Evolutionary conservation across 2,797 vertebrate species (phyloP).

Genomic region (Calcarius lapponicus): DNA sequence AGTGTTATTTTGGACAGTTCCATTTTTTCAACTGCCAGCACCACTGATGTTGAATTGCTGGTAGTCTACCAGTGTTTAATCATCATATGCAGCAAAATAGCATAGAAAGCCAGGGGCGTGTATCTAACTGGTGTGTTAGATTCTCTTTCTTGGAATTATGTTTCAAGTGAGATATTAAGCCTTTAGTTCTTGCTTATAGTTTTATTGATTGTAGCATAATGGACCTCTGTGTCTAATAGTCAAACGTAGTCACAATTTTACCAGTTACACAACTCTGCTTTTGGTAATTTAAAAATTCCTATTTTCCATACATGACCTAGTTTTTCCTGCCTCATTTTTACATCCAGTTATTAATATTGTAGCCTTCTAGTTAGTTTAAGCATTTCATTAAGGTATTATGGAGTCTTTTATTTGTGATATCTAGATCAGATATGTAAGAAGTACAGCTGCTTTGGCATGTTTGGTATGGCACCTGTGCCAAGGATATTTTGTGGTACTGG

Average conservation of each 20-base stretch:
- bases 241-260: not conserved
- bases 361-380: not conserved
- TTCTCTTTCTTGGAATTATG: not conserved
- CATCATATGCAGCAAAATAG: not conserved
- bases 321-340: not conserved
- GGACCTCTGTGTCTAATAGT: not conserved
- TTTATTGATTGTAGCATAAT: not conserved
- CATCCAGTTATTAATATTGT: not conserved
- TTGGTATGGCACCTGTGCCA: not conserved
- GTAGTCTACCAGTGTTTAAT: not conserved
- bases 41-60: not conserved
- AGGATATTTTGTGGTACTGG: not conserved
- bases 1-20: not conserved
- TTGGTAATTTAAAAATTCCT: not conserved
- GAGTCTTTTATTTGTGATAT: not conserved
- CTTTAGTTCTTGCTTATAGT: not conserved
- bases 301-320: not conserved
- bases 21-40: not conserved
- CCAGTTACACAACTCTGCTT: not conserved
- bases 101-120: rapidly evolving
- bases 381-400: not conserved
- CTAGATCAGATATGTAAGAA: not conserved
- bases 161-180: not conserved
- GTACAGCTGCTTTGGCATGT: not conserved
- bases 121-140: not conserved